These are phyloP conservation scores for Cassiopea xamachana DNA, from an alignment of 30 jellyfish, hydroid and myxozoan genomes.

Conservation along the genomic window DNA sequence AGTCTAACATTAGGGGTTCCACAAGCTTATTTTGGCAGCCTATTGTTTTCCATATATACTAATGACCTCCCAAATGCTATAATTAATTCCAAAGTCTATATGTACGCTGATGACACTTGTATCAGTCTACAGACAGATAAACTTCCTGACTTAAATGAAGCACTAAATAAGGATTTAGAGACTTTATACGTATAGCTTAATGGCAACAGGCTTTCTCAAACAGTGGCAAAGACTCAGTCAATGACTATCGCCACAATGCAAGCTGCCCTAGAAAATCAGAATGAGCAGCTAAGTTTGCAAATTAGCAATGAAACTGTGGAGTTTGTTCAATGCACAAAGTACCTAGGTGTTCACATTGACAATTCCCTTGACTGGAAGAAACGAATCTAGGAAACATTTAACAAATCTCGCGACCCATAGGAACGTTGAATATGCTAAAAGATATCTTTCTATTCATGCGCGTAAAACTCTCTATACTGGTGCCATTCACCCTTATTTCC, in stretches of 20 bases:
- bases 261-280: background rate
- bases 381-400: background rate
- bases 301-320: background rate
- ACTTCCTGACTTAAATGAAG: no score
- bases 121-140: no score
- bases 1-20: no score
- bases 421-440: conserved; percentile 30
- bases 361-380: background rate
- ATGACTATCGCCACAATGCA: conserved; percentile 10
- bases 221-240: background rate
- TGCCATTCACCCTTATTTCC: conserved; percentile 4
- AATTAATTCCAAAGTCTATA: no score
- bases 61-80: no score
- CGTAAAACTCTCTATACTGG: conserved; percentile 6
- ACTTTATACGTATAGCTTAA: no score
- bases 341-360: background rate
- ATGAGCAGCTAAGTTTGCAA: background rate
- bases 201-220: background rate
- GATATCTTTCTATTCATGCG: conserved; percentile 35
- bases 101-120: no score
- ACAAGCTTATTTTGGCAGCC: no score
- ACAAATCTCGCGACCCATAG: background rate
- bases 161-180: no score
- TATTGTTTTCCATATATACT: no score
- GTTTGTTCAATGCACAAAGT: background rate